Conservation (phyloP, 2,888 invertebrate genomes). For the Drosophila colorata region DNA sequence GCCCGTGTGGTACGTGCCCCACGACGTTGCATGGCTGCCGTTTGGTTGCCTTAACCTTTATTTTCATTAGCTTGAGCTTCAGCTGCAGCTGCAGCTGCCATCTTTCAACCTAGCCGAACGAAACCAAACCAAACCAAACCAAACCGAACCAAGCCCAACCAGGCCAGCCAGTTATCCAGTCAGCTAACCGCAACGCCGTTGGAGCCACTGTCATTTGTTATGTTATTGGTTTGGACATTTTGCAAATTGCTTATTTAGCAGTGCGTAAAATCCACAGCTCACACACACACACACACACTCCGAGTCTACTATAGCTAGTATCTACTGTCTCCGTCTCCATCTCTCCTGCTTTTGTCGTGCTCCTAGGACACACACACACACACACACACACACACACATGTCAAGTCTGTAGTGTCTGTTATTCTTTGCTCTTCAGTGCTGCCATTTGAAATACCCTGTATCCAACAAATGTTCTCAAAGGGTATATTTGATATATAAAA, state of each 20-base stretch:
- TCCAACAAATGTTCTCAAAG: not conserved
- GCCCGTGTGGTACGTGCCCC: slow-evolving; percentile 8
- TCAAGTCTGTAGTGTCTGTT: slow-evolving; percentile 50
- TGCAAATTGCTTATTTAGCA: slow-evolving; percentile 85
- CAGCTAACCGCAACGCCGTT: slow-evolving; percentile 59
- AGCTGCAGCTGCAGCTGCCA: slow-evolving; percentile 26
- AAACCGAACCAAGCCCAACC: not conserved
- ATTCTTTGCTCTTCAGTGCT: slow-evolving; percentile 38
- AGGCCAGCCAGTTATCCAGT: slow-evolving; percentile 50
- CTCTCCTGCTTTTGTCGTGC: slow-evolving; percentile 37
- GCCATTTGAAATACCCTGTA: slow-evolving; percentile 23
- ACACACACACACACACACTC: slow-evolving; percentile 11
- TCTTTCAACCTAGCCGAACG: slow-evolving; percentile 21
- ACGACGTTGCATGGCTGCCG: slow-evolving; percentile 30
- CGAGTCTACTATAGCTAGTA: slow-evolving; percentile 9
- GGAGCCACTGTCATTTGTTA: slow-evolving; percentile 79
- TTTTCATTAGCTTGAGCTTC: slow-evolving; percentile 63
- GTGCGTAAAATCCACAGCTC: slow-evolving; percentile 82
- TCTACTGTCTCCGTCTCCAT: slow-evolving; percentile 28
- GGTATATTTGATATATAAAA: not conserved
- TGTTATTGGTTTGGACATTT: slow-evolving; percentile 85
- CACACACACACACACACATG: slow-evolving; percentile 31
- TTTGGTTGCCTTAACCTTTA: slow-evolving; percentile 55
- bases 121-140: slow-evolving; percentile 13
- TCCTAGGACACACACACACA: slow-evolving; percentile 31